Evolutionary conservation across 2,888 invertebrate genomes (phyloP).

Genomic region (Lepidochrysops patricia): DNA sequence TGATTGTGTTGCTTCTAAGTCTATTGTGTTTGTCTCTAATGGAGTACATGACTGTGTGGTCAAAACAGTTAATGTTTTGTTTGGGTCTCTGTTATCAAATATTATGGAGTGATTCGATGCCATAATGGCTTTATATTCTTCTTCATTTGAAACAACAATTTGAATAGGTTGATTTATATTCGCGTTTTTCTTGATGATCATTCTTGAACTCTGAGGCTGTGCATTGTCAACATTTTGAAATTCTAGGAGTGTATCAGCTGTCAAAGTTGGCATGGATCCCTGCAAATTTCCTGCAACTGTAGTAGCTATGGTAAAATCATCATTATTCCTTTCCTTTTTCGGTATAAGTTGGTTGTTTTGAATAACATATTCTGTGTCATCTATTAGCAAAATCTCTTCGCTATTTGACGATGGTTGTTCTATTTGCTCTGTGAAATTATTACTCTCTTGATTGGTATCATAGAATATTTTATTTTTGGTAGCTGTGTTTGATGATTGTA

Average conservation of each 20-base stretch:
- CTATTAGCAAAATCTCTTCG: slow-evolving; percentile 67
- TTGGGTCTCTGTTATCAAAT: slow-evolving; percentile 52
- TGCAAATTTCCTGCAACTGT: slow-evolving; percentile 39
- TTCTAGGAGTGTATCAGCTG: slow-evolving; percentile 41
- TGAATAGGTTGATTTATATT: slow-evolving; percentile 56
- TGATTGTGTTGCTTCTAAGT: slow-evolving; percentile 48
- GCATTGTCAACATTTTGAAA: slow-evolving; percentile 37
- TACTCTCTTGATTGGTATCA: slow-evolving; percentile 29
- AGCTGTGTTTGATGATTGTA: slow-evolving; percentile 28
- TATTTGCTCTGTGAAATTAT: slow-evolving; percentile 38
- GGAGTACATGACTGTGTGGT: slow-evolving; percentile 40
- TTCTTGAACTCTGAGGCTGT: slow-evolving; percentile 33
- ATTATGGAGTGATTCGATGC: slow-evolving; percentile 59
- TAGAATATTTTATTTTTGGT: slow-evolving; percentile 28
- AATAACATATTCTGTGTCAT: slow-evolving; percentile 75
- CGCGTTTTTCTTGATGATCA: slow-evolving; percentile 44
- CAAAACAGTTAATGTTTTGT: slow-evolving; percentile 56
- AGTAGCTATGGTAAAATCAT: slow-evolving; percentile 43
- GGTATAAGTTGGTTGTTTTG: slow-evolving; percentile 52
- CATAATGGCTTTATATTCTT: slow-evolving; percentile 65
- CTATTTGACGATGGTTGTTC: slow-evolving; percentile 23
- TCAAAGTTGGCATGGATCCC: slow-evolving; percentile 31
- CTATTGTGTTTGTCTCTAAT: slow-evolving; percentile 42
- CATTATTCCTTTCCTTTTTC: slow-evolving; percentile 32
- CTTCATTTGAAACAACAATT: slow-evolving; percentile 68